These are phyloP conservation scores for Platanista minor DNA, from an alignment of 2,113 vertebrate genomes.

Conservation along the genomic window DNA sequence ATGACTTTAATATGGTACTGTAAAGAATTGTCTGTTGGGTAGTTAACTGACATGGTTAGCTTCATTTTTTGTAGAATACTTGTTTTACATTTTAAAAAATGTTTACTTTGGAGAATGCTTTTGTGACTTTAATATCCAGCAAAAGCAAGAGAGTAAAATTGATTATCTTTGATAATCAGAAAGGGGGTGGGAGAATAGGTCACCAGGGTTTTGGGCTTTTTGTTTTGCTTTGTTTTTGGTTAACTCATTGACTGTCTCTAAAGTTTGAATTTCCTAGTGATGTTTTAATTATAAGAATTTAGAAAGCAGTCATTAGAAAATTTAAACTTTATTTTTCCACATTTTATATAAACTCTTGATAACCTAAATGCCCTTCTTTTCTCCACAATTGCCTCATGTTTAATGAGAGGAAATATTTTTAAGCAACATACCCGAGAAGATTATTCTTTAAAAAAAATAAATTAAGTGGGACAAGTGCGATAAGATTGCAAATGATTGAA, in stretches of 20 bases:
- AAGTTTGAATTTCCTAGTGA: neutral
- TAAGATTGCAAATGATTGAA: slow-evolving; percentile 20
- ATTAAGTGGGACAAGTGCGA: neutral
- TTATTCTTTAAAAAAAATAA: slow-evolving; percentile 22
- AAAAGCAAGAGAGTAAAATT: slow-evolving; percentile 44
- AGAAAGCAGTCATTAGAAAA: slow-evolving; percentile 21
- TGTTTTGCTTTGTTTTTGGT: neutral
- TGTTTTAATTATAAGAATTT: slow-evolving; percentile 24
- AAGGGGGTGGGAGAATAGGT: neutral
- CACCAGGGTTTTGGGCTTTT: neutral
- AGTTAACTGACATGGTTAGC: neutral
- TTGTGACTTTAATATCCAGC: slow-evolving; percentile 33
- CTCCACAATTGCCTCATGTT: neutral
- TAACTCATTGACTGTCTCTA: neutral
- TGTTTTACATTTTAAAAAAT: slow-evolving; percentile 23
- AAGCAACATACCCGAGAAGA: neutral
- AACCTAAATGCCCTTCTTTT: slow-evolving; percentile 1
- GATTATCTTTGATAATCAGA: neutral
- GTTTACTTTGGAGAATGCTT: slow-evolving; percentile 38
- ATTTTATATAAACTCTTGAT: slow-evolving; percentile 7
- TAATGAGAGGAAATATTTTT: slow-evolving; percentile 32
- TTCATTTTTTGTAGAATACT: slow-evolving; percentile 9
- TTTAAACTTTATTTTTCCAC: neutral
- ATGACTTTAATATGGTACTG: slow-evolving; percentile 32
- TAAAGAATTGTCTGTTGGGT: slow-evolving; percentile 31